These are phyloP conservation scores for Muschampia plurimacula DNA, from an alignment of 2,888 invertebrate genomes.

Conservation along the genomic window DNA sequence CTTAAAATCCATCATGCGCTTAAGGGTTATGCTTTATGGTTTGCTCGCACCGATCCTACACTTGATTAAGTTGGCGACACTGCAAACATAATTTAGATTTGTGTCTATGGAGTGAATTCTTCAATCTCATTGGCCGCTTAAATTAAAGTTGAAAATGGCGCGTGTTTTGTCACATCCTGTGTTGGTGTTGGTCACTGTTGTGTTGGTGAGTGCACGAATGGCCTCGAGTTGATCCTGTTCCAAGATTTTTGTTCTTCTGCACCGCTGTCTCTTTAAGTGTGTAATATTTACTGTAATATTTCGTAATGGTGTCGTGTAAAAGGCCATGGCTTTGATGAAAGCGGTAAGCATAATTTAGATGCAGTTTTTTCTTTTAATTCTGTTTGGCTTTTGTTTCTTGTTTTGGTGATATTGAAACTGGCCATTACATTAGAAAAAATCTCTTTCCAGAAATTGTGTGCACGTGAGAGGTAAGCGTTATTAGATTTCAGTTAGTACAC, in stretches of 20 bases:
- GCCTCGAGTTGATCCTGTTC: conserved; percentile 78
- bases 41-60: not conserved
- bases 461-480: conserved; percentile 68
- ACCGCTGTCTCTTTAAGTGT: conserved; percentile 67
- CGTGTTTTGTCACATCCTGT: conserved; percentile 82
- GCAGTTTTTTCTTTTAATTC: conserved; percentile 65
- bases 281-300: conserved; percentile 74
- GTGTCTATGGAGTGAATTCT: conserved; percentile 50
- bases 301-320: conserved; percentile 85
- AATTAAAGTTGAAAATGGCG: conserved; percentile 70
- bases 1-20: too few relatives aligned
- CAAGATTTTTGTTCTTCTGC: conserved; percentile 67
- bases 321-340: conserved; percentile 87
- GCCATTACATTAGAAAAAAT: conserved; percentile 86
- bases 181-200: conserved; percentile 48
- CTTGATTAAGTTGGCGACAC: conserved; percentile 57
- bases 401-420: conserved; percentile 86
- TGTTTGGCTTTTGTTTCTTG: conserved; percentile 86
- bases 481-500: conserved; percentile 71
- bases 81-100: conserved; percentile 46
- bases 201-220: conserved; percentile 73
- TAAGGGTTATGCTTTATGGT: too few relatives aligned
- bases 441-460: conserved; percentile 85
- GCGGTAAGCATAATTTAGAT: conserved; percentile 78
- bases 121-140: conserved; percentile 61